phyloP scores from a whole-genome alignment of 2,113 vertebrate genomes.

The Asarcornis scutulata region DNA sequence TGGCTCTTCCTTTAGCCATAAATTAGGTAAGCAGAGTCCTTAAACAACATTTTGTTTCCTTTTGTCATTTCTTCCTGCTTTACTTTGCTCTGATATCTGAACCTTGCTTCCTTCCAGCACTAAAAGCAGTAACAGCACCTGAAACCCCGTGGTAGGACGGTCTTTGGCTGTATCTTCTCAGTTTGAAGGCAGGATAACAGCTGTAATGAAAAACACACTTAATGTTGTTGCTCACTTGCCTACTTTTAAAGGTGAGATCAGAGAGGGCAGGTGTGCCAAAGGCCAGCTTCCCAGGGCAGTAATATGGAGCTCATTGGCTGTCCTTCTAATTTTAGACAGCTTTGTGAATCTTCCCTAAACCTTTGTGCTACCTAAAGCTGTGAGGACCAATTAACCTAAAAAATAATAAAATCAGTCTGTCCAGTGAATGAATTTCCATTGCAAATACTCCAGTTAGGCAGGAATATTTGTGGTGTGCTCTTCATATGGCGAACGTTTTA shows the following conservation, averaged over 20 bases:
- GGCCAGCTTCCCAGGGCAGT: not conserved
- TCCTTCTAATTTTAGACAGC: not conserved
- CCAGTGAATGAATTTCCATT: not conserved
- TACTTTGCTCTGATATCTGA: not conserved
- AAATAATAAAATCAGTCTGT: not conserved
- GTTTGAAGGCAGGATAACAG: not conserved
- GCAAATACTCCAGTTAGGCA: not conserved
- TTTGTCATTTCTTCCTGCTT: not conserved
- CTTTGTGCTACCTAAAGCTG: not conserved
- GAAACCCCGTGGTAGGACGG: not conserved
- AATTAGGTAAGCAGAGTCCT: not conserved
- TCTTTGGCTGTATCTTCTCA: not conserved
- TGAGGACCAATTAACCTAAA: not conserved
- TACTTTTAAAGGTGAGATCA: not conserved
- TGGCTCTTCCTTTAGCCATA: not conserved
- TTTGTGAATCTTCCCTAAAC: not conserved
- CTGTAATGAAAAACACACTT: not conserved
- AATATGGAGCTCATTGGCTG: not conserved
- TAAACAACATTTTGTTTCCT: not conserved
- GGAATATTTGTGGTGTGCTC: not conserved
- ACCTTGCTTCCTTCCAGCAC: not conserved
- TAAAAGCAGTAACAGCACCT: not conserved
- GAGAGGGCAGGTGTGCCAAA: not conserved
- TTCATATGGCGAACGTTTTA: not conserved
- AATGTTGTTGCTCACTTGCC: not conserved